These are phyloP conservation scores for Oreochromis niloticus DNA, from an alignment of 2,113 vertebrate species.

Conservation along the genomic window DNA sequence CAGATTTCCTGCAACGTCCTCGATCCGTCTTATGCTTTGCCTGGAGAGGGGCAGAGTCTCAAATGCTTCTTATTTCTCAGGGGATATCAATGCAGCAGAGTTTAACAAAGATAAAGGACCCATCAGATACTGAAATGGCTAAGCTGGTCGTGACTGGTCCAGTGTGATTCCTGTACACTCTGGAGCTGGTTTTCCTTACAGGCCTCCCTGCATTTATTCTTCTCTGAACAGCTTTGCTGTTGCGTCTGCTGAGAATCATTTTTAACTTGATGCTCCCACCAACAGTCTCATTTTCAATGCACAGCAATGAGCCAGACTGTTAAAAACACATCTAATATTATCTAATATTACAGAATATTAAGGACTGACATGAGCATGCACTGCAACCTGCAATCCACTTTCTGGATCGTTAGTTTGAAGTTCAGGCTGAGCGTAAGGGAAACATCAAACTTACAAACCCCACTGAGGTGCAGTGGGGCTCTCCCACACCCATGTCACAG, in stretches of 20 bases:
- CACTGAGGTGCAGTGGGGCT: neutral
- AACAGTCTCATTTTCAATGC: neutral
- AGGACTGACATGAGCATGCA: neutral
- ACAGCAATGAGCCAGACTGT: neutral
- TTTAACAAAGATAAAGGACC: neutral
- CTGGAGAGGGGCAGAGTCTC: neutral
- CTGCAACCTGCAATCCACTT: neutral
- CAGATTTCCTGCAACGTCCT: neutral
- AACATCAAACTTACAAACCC: neutral
- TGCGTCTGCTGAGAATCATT: neutral
- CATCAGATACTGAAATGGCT: neutral
- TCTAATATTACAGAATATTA: neutral
- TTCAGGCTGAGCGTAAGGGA: neutral
- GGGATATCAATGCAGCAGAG: neutral
- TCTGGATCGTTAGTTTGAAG: neutral
- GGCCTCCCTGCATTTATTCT: neutral
- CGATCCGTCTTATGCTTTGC: neutral
- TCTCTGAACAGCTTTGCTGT: neutral
- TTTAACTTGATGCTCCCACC: neutral
- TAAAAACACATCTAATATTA: neutral
- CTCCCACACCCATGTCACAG: neutral
- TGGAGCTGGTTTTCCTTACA: neutral
- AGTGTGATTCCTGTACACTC: neutral
- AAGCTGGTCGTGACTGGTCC: neutral
- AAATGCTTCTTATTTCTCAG: neutral